Conservation (phyloP, 1,140 invertebrate species). For the Samia ricini region DNA sequence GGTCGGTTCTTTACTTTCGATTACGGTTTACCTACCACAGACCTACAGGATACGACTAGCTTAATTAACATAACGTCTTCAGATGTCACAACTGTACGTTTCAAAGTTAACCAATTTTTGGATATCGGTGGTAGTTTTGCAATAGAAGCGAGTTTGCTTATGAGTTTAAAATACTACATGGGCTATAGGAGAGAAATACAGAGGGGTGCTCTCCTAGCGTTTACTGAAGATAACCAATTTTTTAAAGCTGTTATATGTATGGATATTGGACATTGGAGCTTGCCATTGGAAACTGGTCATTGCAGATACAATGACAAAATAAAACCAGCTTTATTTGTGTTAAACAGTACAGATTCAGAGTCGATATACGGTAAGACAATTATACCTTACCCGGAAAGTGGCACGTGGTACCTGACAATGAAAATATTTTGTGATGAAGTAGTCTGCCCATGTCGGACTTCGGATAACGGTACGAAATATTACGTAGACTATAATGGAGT, state of each 20-base stretch:
- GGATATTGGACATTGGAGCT: conserved; percentile 71
- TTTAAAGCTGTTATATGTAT: conserved; percentile 80
- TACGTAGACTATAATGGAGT: conserved; percentile 42
- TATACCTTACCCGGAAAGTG: conserved; percentile 88
- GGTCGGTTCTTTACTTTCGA: conserved; percentile 85
- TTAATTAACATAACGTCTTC: conserved; percentile 81
- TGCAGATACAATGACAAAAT: conserved; percentile 77
- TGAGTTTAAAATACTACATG: conserved; percentile 76
- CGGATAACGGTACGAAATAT: conserved; percentile 63
- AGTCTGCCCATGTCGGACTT: conserved; percentile 67
- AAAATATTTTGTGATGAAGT: conserved; percentile 79
- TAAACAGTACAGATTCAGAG: conserved; percentile 78
- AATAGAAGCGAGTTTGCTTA: conserved; percentile 81
- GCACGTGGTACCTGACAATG: conserved; percentile 85
- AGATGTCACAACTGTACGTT: conserved; percentile 80
- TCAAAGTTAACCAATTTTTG: conserved; percentile 81
- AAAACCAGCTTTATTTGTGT: conserved; percentile 74
- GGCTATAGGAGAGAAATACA: conserved; percentile 61
- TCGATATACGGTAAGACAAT: conserved; percentile 80
- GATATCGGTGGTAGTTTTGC: conserved; percentile 85
- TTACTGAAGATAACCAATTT: conserved; percentile 65
- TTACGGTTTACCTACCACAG: conserved; percentile 80
- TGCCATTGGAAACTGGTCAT: conserved; percentile 77
- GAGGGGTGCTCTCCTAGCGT: conserved; percentile 50
- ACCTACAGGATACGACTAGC: conserved; percentile 79